A percentile compares a stretch with the other conserved stretches of the same genome.
Evolutionary conservation across 1,140 invertebrate genomes (phyloP).

Genomic region (Oedothorax gibbosus): DNA sequence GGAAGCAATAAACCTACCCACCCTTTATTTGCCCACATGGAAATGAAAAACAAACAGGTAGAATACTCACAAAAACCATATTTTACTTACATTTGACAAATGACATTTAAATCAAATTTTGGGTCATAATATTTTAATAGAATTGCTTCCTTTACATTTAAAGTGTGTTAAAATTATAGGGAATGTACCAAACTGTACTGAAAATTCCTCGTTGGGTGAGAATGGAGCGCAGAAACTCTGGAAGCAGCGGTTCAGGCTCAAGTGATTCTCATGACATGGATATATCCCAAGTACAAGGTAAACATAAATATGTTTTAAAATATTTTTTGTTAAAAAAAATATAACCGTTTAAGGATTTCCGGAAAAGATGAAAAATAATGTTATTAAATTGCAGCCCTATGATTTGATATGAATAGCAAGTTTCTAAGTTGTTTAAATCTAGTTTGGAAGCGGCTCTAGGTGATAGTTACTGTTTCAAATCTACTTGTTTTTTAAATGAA

Average conservation of each 20-base stretch:
- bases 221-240: conserved; percentile 72
- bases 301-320: background rate
- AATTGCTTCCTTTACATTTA: background rate
- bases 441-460: no score
- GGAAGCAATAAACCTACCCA: conserved; percentile 77
- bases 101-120: background rate
- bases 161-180: conserved; percentile 67
- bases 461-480: no score
- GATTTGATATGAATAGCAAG: no score
- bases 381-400: no score
- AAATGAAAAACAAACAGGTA: conserved; percentile 86
- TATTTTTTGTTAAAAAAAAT: background rate
- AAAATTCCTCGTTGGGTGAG: conserved; percentile 86
- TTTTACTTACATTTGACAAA: background rate
- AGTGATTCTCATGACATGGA: conserved; percentile 80
- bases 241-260: conserved; percentile 70
- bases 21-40: conserved; percentile 85
- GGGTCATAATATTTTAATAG: background rate
- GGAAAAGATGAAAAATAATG: no score
- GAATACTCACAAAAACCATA: background rate
- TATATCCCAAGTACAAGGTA: conserved; percentile 66
- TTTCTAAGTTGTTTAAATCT: no score
- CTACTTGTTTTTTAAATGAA: no score
- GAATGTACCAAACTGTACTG: conserved; percentile 85
- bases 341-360: conserved; percentile 21